Base-by-base conservation (phyloP, 2,797 vertebrate genomes). In the Notolabrus celidotus region DNA sequence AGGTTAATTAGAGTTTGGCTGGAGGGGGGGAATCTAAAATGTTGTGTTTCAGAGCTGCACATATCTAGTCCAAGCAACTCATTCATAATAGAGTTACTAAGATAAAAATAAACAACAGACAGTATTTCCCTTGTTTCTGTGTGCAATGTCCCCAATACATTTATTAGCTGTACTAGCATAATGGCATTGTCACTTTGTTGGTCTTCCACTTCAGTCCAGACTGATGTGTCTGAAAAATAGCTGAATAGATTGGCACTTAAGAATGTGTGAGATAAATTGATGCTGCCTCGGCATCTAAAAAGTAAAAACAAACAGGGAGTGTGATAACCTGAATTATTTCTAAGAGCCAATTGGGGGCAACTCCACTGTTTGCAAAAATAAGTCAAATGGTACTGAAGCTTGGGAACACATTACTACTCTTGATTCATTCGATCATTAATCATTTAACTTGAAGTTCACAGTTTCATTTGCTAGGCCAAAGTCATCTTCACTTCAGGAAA, bases 1-100 rank as follows among this genome's bases (percentile, higher is more conserved):
- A 41, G 47, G 64, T 77, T 82, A 74, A 76, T 74, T 57, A 65
- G 42, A 45, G 38, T 66, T 69, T 67, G 61, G 57, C 45, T 22
- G 56, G 34, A 60, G 50, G 31, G 29, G 16, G 5, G 52, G 50
- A 49, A 55, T 43, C 9, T 25, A 27, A 52, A 58, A 52, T 15
- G 33, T 10, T 55, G 20, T 57, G 16, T 53, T 49, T 77, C 17
- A 60, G 17, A 25, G 65, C 23, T 36, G 22, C 17, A 36, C 41
- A 29, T 36, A 50, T 50, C 10, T 9, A n/a, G 19, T 58, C 36
- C 17, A n/a, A 29, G 23, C 9, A 42, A 1, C 3, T 3, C 29
- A 5, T 34, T 53, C 3, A 55, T n/a, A 12, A 42, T 52, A 23
- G 10, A 53, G 36, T 52, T 23, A 42, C 17, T 27, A n/a, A 45